phyloP scores from a whole-genome alignment of 2,797 vertebrate species.

The Heliangelus exortis region DNA sequence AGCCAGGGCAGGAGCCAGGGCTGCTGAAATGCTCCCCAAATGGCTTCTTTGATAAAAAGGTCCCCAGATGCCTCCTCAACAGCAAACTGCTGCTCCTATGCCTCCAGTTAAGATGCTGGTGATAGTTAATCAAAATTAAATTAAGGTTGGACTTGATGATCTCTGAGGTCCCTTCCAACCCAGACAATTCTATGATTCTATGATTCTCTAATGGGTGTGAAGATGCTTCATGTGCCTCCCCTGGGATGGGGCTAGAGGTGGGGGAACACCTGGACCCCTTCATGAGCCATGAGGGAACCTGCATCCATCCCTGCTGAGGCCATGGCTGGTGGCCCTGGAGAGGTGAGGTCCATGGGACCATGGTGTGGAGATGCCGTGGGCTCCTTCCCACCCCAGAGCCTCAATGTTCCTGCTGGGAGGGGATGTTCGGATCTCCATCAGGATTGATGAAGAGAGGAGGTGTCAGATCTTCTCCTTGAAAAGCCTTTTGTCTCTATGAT shows the following conservation, averaged over 20 bases:
- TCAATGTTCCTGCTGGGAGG: rapidly evolving
- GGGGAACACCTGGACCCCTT: background rate
- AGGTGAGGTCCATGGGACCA: background rate
- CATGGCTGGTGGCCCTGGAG: rapidly evolving
- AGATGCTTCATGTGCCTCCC: background rate
- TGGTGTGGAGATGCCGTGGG: rapidly evolving
- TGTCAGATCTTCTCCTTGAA: background rate
- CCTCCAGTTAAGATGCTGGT: background rate
- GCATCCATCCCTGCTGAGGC: background rate
- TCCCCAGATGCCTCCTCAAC: background rate
- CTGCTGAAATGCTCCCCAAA: background rate
- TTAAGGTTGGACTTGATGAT: too few species aligned
- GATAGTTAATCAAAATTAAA: too few species aligned
- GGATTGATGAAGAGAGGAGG: background rate
- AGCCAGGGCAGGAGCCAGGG: background rate
- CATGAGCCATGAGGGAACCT: background rate
- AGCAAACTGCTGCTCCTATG: background rate
- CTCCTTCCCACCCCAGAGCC: background rate
- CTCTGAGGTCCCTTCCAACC: too few species aligned
- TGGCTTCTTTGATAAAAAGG: too few species aligned
- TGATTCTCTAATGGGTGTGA: too few species aligned
- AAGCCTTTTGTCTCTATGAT: background rate
- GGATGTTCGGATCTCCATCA: rapidly evolving
- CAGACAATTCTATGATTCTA: too few species aligned
- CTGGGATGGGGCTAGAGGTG: background rate